Evolutionary conservation across 2,113 vertebrate species (phyloP).

Genomic region (Clarias gariepinus): DNA sequence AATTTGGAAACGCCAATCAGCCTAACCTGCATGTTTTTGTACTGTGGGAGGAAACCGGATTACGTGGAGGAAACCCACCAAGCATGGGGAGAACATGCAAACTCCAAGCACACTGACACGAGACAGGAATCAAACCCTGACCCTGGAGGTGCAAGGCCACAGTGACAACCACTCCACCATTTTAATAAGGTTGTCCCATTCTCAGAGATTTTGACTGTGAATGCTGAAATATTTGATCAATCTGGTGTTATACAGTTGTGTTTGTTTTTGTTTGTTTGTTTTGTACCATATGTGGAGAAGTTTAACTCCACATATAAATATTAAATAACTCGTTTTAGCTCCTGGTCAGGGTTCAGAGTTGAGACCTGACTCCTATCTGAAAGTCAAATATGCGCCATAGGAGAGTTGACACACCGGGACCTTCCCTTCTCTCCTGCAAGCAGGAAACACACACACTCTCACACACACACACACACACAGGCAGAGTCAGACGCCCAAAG

Average conservation of each 20-base stretch:
- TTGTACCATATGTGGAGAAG: neutral
- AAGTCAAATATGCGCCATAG: constrained; percentile 75
- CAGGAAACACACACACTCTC: constrained; percentile 2
- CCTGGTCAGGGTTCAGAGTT: neutral
- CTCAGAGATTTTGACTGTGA: neutral
- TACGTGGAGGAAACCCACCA: too few relatives aligned
- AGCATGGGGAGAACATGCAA: too few relatives aligned
- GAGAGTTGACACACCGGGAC: constrained; percentile 65
- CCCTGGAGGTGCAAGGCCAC: too few relatives aligned
- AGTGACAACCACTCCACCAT: too few relatives aligned
- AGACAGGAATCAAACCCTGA: too few relatives aligned
- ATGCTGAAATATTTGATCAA: neutral
- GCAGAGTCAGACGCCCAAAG: constrained; percentile 8
- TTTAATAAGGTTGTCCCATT: neutral
- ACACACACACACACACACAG: constrained; percentile 29
- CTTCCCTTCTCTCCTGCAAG: constrained; percentile 46
- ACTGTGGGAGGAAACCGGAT: too few relatives aligned
- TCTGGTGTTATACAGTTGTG: neutral
- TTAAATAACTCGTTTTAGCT: neutral
- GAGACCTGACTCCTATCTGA: constrained; percentile 60
- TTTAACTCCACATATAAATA: neutral
- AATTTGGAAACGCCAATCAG: too few relatives aligned
- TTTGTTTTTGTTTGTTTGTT: too few relatives aligned
- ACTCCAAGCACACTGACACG: too few relatives aligned
- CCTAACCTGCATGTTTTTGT: too few relatives aligned